Base-by-base conservation (phyloP, 2,888 invertebrate species). In the Notodonta ziczac region DNA sequence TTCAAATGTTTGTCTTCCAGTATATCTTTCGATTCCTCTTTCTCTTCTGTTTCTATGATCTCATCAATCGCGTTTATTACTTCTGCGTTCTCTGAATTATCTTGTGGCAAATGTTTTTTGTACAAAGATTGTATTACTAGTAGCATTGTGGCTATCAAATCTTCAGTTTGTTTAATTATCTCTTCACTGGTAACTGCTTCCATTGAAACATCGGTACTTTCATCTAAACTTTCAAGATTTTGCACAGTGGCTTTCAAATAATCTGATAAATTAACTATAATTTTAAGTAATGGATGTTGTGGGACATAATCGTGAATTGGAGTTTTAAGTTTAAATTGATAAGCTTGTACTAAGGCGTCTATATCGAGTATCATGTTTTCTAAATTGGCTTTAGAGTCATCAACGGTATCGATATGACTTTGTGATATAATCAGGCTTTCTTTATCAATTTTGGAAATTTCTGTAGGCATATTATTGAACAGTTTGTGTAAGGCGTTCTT, bases 1-100 rank as follows among this genome's bases (percentile, higher is more conserved):
- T 95, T 97, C 56, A 98, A 91, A 87, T 96, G 96, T 76, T 95
- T 94, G 24, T 96, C 95, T 81, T 94, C 90, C 12, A 95, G 77
- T 51, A 94, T 88, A 56, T 95, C 94, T 51, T 94, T 94, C 2
- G 94, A 87, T 64, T 90, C 89, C 54, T 91, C 89, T 42, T 87
- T 83, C 4, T 81, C 83, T 16, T 82, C 82, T 50, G 83, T 85
- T 12, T 89, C 85, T 64, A 90, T 87, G 8, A 90, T 84, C 73
- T 89, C 88, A 59, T 89, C 87, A 44, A 90, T 89, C 35, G 89
- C 89, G 54, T 83, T 81, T 7, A 90, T 71, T 7, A 92, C 83
- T 61, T 93, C 90, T 9, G 78, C 69, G 56, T 78, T 86, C 52
- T 85, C 84, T 40, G 69, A 73, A 50, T 68, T 80, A 7, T 86